Percentiles rank a stretch among this genome's conserved stretches.
Conservation (phyloP, 2,888 invertebrate genomes). For the Gisinianus flammeolus region DNA sequence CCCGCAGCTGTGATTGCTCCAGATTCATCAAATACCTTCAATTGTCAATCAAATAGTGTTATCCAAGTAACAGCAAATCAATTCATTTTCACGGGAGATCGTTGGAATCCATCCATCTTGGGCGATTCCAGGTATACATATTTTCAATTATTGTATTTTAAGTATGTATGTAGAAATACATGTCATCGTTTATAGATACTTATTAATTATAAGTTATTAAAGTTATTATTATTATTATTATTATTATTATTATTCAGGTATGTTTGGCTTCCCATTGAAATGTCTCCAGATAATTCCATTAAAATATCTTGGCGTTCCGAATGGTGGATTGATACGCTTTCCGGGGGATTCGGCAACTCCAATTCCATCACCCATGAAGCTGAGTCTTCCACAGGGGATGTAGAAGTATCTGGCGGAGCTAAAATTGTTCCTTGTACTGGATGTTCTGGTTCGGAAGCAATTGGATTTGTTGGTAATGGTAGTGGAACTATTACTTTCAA, state of each 20-base stretch:
- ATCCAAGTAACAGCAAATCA: constrained; percentile 16
- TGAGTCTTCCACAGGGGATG: background rate
- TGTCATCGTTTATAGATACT: too few relatives aligned
- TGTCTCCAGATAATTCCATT: background rate
- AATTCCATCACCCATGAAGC: constrained; percentile 22
- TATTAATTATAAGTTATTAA: too few relatives aligned
- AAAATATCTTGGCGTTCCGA: background rate
- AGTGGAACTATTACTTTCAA: constrained; percentile 20
- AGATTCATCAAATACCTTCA: constrained; percentile 36
- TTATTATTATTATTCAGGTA: background rate
- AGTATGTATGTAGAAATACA: too few relatives aligned
- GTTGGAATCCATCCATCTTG: background rate
- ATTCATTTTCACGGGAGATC: constrained; percentile 1
- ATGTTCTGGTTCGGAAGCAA: constrained; percentile 21
- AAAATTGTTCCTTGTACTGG: constrained; percentile 31
- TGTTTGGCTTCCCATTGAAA: background rate
- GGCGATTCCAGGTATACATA: background rate
- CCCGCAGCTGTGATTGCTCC: constrained; percentile 30
- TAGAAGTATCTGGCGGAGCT: constrained; percentile 21
- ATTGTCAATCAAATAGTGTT: constrained; percentile 39
- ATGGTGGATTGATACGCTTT: constrained; percentile 10
- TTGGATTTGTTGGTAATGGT: constrained; percentile 33
- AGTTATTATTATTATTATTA: background rate
- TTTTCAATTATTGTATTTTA: background rate
- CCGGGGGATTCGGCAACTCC: constrained; percentile 15